Base-by-base conservation (phyloP, 2,113 vertebrate genomes). In the Pseudopodoces humilis region DNA sequence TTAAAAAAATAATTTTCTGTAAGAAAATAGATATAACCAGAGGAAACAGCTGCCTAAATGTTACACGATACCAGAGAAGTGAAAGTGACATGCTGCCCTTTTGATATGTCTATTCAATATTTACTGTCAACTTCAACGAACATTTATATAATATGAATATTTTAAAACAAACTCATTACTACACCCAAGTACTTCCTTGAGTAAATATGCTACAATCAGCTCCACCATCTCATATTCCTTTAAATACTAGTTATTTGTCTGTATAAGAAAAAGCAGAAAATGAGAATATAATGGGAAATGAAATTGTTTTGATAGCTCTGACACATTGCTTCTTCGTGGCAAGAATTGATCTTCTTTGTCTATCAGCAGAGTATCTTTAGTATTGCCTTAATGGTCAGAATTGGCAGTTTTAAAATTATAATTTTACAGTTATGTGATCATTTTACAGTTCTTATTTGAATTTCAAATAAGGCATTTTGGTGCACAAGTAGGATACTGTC, bases 71-170 rank as follows among this genome's bases (percentile, higher is more conserved):
- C 3, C 39, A 46, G 9, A 80, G 53, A 81, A 87, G 14, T 76
- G 63, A 90, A 79, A n/a, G 60, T 69, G 49, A 89, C 67, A 35
- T 77, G 50, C 72, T 88, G 52, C 75, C 74, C 94, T 97, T 96
- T 96, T 88, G 83, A 91, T 88, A 91, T 28, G 53, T 59, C 89
- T 92, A 24, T 82, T 96, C 87, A 76, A 87, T 97, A 93, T 95
- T 97, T 97, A 88, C 90, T 88, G 91, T 88, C 84, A 96, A 90
- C 77, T 91, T 97, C 89, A 94, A 72, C 37, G 90, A 96, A 94
- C 68, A 30, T 96, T 94, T 96, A 74, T 80, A 84, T 67, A 93
- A 83, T 93, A 94, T 93, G 76, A 97, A 88, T 97, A 96, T 95
- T 96, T 97, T 95, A 94, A 95, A 96, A 77, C 62, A 53, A 96